Base-by-base conservation (phyloP, 2,888 invertebrate species). In the Chelonus formosanus region DNA sequence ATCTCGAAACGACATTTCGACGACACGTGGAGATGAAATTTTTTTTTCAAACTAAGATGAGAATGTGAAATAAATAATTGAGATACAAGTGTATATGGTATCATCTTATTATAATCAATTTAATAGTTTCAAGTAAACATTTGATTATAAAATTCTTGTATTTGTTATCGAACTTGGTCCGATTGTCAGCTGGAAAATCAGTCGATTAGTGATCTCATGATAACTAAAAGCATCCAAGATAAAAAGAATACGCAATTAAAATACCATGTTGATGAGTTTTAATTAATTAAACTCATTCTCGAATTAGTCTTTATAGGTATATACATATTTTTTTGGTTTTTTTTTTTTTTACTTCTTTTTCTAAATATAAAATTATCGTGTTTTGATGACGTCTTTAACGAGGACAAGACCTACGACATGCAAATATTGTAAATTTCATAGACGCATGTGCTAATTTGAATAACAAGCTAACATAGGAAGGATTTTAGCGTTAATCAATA, bases 381-480 rank as follows among this genome's bases (percentile, higher is more conserved):
- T 47, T 50, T 10, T n/a, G 59, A 55, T 57, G 59, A 67, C 55
- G 44, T 40, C 40, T 40, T 6, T 4, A 58, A 31, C 43, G 60
- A 43, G 45, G 55, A 58, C 61, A 53, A 56, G 50, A 34, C 31
- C 53, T 43, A 20, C 44, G n/a, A 6, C 54, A 55, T 36, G 50
- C 53, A 63, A 67, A 67, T 56, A 65, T 65, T 67, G 44, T 53
- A 55, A 61, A 67, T 63, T 43, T 60, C 31, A 8, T 58, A 67
- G 55, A 66, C 63, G 40, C 61, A 63, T 36, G 73, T 80, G 82
- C 81, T 80, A 81, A 82, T 80, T 76, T 74, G 80, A 81, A 81
- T 77, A 80, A 80, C 79, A 77, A 82, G 74, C 74, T 75, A 79
- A 81, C 82, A 81, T 71, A 77, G 73, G 77, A 81, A 82, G 75